A percentile compares a stretch with the other conserved stretches of the same genome.
Conservation (phyloP, 2,797 vertebrate species). For the Sandelia bainsii region DNA sequence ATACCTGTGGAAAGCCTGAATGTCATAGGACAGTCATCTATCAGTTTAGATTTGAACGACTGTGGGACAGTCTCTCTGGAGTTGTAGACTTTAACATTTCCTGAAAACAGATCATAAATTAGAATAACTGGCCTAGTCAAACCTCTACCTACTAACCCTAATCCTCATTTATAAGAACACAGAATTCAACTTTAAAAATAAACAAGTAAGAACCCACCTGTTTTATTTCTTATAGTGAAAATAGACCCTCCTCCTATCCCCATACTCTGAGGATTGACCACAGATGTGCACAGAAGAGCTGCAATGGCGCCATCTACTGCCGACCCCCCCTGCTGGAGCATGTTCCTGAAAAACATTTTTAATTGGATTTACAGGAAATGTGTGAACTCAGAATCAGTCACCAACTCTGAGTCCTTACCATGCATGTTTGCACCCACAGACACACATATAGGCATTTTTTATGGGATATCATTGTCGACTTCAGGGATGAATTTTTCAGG, state of each 20-base stretch:
- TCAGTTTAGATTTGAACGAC: conserved; percentile 53
- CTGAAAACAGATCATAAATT: conserved; percentile 60
- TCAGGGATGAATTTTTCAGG: neutral
- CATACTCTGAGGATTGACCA: conserved; percentile 95
- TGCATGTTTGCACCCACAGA: conserved; percentile 1
- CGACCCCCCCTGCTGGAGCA: conserved; percentile 88
- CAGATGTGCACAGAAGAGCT: conserved; percentile 90
- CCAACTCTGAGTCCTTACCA: too few species aligned
- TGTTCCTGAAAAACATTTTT: conserved; percentile 77
- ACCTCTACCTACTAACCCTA: neutral
- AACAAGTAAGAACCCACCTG: conserved; percentile 77
- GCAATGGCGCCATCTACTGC: conserved; percentile 94
- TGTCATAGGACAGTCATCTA: conserved; percentile 60
- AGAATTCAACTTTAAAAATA: neutral
- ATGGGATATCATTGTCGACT: neutral
- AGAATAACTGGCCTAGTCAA: neutral
- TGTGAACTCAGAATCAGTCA: neutral
- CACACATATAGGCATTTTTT: too few species aligned
- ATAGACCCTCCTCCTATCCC: conserved; percentile 94
- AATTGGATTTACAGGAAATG: conserved; percentile 19
- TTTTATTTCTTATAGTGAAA: conserved; percentile 88
- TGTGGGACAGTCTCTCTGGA: conserved; percentile 83
- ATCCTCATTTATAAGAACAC: neutral
- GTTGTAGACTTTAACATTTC: conserved; percentile 80
- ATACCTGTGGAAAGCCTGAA: neutral